Conservation (phyloP, 2,888 invertebrate genomes). For the Chesias legatella region DNA sequence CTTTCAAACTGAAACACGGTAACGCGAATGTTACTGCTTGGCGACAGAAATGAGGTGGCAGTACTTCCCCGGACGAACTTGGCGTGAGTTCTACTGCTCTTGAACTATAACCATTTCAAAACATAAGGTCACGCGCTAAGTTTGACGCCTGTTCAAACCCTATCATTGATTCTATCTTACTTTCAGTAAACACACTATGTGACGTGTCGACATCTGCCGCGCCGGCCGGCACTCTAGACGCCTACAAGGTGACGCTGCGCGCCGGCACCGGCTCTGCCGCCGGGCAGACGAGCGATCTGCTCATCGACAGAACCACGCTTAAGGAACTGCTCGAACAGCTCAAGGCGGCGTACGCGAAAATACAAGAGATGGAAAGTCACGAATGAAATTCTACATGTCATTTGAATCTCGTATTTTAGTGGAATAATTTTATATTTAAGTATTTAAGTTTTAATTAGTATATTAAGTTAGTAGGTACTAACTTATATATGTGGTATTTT, state of each 20-base stretch:
- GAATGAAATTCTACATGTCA: slow-evolving; percentile 5
- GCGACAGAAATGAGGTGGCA: too few relatives aligned
- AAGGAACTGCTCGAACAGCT: slow-evolving; percentile 50
- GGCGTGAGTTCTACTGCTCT: too few relatives aligned
- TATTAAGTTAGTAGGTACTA: too few relatives aligned
- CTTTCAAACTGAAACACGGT: too few relatives aligned
- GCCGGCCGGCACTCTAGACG: slow-evolving; percentile 54
- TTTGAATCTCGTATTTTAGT: neutral
- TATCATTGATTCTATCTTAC: slow-evolving; percentile 2
- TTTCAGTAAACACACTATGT: slow-evolving; percentile 64
- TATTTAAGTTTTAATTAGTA: too few relatives aligned
- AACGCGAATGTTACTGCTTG: too few relatives aligned
- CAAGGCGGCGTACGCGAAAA: slow-evolving; percentile 53
- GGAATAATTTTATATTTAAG: too few relatives aligned
- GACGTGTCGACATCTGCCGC: slow-evolving; percentile 48
- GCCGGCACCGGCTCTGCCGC: slow-evolving; percentile 53
- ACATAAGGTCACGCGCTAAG: too few relatives aligned
- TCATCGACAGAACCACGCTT: slow-evolving; percentile 55
- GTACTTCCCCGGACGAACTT: too few relatives aligned
- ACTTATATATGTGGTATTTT: too few relatives aligned
- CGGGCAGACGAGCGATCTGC: slow-evolving; percentile 45
- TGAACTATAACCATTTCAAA: too few relatives aligned
- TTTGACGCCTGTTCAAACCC: too few relatives aligned
- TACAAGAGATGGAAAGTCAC: slow-evolving; percentile 49
- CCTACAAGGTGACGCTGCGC: slow-evolving; percentile 50